phyloP scores from a whole-genome alignment of 2,888 invertebrate genomes.

The Pterostichus madidus region DNA sequence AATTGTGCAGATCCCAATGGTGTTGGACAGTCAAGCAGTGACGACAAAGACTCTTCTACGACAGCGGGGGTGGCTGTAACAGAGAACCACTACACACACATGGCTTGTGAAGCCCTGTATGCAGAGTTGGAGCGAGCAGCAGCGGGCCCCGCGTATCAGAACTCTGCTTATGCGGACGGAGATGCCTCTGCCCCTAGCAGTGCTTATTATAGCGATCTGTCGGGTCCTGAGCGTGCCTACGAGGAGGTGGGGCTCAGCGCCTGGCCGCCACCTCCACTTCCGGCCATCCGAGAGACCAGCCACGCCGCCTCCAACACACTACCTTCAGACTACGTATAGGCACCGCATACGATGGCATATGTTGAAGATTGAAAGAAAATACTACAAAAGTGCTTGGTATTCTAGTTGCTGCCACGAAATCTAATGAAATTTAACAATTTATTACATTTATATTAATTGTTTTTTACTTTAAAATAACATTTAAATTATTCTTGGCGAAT shows the following conservation, averaged over 20 bases:
- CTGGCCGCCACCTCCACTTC: constrained; percentile 76
- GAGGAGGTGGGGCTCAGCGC: constrained; percentile 81
- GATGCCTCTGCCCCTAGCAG: constrained; percentile 85
- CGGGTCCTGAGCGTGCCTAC: constrained; percentile 80
- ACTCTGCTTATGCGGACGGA: constrained; percentile 83
- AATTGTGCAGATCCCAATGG: constrained; percentile 28
- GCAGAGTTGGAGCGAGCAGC: constrained; percentile 84
- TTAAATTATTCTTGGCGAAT: too few relatives aligned
- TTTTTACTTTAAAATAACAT: too few relatives aligned
- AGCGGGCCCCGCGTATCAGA: constrained; percentile 84
- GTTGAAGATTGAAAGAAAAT: too few relatives aligned
- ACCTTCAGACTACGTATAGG: constrained; percentile 81
- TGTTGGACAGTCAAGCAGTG: neutral
- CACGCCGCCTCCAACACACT: constrained; percentile 73
- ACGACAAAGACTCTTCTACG: constrained; percentile 77
- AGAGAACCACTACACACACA: constrained; percentile 86
- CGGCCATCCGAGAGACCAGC: constrained; percentile 81
- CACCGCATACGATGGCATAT: too few relatives aligned
- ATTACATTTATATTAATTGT: too few relatives aligned
- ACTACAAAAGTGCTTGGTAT: too few relatives aligned
- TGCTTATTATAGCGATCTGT: constrained; percentile 87
- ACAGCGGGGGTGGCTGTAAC: constrained; percentile 68
- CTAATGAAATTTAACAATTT: too few relatives aligned
- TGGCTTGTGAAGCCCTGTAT: constrained; percentile 84
- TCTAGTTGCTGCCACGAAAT: too few relatives aligned